Evolutionary conservation across 1,140 invertebrate genomes (phyloP).

Genomic region (Polypedilum pembai): DNA sequence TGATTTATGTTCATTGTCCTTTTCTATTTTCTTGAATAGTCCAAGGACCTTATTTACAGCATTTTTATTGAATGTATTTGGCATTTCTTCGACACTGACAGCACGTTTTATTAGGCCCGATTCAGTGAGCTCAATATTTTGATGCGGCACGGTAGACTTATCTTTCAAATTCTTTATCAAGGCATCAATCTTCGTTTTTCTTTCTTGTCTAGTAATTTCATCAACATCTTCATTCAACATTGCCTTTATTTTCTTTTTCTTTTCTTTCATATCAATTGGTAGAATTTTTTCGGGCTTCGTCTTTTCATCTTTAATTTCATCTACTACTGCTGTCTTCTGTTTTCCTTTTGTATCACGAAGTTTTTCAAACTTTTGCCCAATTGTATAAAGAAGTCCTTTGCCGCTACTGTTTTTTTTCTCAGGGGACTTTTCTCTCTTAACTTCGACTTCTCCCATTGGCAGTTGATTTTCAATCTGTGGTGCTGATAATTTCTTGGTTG

Average conservation of each 20-base stretch:
- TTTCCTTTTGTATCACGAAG: conserved; percentile 43
- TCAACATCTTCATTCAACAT: conserved; percentile 30
- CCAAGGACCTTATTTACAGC: conserved; percentile 60
- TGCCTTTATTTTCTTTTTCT: conserved; percentile 36
- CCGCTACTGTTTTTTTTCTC: conserved; percentile 42
- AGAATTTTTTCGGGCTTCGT: conserved; percentile 21
- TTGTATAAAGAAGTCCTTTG: conserved; percentile 45
- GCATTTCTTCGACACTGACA: conserved; percentile 58
- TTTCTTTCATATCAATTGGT: conserved; percentile 31
- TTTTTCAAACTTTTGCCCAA: conserved; percentile 61
- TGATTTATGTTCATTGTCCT: conserved; percentile 38
- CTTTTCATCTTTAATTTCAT: conserved; percentile 7
- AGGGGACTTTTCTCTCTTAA: conserved; percentile 37
- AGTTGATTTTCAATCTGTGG: conserved; percentile 35
- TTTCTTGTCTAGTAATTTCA: conserved; percentile 35
- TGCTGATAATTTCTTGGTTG: conserved; percentile 35
- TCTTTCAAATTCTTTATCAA: conserved; percentile 52
- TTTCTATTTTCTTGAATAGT: conserved; percentile 61
- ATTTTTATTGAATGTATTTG: conserved; percentile 48
- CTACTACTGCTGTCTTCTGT: conserved; percentile 32
- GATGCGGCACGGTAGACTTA: conserved; percentile 48
- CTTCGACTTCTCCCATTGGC: conserved; percentile 38
- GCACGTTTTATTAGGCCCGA: conserved; percentile 57
- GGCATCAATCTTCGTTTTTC: conserved; percentile 45
- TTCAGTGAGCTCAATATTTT: conserved; percentile 49